Evolutionary conservation across 2,888 invertebrate species (phyloP).

Genomic region (Drosophila dives): DNA sequence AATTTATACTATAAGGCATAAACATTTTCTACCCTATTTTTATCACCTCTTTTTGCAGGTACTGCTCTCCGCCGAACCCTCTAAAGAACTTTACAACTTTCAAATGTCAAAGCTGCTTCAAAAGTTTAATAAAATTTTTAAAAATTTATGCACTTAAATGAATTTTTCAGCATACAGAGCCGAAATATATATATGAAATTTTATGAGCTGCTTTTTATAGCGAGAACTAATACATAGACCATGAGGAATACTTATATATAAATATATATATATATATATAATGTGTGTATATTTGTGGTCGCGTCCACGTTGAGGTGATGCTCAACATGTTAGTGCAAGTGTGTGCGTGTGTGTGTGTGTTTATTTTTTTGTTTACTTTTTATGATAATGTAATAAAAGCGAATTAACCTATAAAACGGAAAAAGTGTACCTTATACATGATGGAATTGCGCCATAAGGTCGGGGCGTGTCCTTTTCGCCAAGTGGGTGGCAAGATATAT

Average conservation of each 20-base stretch:
- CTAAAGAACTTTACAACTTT: conserved; percentile 12
- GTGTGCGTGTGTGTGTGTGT: conserved; percentile 33
- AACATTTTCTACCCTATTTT: neutral
- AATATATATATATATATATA: neutral
- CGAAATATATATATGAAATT: conserved; percentile 46
- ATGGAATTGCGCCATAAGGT: conserved; percentile 79
- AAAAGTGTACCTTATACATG: conserved; percentile 76
- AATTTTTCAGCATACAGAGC: conserved; percentile 27
- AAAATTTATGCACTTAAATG: conserved; percentile 32
- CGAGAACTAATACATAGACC: conserved; percentile 50
- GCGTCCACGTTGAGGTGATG: conserved; percentile 42
- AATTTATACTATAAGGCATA: neutral
- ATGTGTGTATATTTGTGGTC: conserved; percentile 15
- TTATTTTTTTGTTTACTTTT: conserved; percentile 59
- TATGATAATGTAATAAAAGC: conserved; percentile 83
- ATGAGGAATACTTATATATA: neutral
- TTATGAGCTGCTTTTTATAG: conserved; percentile 70
- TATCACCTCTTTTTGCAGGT: conserved; percentile 4
- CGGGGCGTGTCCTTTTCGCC: conserved; percentile 71
- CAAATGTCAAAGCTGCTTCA: conserved; percentile 3
- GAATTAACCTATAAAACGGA: conserved; percentile 83
- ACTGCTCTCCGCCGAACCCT: neutral
- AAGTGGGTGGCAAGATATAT: conserved; percentile 45
- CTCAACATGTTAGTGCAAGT: conserved; percentile 51
- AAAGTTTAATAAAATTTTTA: conserved; percentile 24